A percentile compares a stretch with the other conserved stretches of the same genome.
These are phyloP conservation scores for Lutjanus campechanus DNA, from an alignment of 2,797 vertebrate species.

Conservation along the genomic window DNA sequence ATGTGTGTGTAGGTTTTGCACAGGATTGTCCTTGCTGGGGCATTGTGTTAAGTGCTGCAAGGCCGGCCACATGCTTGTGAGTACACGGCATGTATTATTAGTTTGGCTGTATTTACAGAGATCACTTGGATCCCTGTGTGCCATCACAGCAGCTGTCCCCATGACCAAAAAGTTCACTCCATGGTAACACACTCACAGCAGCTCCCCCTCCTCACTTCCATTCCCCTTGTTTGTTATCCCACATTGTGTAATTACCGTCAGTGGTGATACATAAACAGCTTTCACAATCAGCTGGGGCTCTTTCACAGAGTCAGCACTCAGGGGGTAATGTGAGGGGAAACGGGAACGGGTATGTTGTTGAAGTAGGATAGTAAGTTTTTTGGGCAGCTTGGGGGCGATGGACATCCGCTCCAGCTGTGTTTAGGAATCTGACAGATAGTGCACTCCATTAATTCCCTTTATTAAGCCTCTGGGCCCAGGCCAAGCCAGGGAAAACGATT, in stretches of 20 bases:
- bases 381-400: conserved; percentile 81
- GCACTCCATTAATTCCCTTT: conserved; percentile 89
- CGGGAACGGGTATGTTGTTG: conserved; percentile 67
- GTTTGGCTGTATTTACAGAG: conserved; percentile 65
- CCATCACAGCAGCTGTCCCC: conserved; percentile 71
- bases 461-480: conserved; percentile 87
- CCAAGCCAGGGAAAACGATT: conserved; percentile 83
- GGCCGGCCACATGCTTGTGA: conserved; percentile 49
- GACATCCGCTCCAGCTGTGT: conserved; percentile 90
- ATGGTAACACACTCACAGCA: conserved; percentile 54
- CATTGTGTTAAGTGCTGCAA: conserved; percentile 45
- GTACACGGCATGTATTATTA: conserved; percentile 61
- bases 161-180: conserved; percentile 49
- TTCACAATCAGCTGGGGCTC: conserved; percentile 86
- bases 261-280: conserved; percentile 86
- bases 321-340: conserved; percentile 76
- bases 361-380: conserved; percentile 80
- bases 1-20: conserved; percentile 23
- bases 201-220: conserved; percentile 42
- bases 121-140: conserved; percentile 57
- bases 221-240: conserved; percentile 79
- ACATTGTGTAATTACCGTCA: conserved; percentile 82
- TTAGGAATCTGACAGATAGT: conserved; percentile 90
- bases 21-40: conserved; percentile 37
- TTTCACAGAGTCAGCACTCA: conserved; percentile 79